Conservation (phyloP, 2,113 vertebrate genomes). For the Carollia perspicillata region DNA sequence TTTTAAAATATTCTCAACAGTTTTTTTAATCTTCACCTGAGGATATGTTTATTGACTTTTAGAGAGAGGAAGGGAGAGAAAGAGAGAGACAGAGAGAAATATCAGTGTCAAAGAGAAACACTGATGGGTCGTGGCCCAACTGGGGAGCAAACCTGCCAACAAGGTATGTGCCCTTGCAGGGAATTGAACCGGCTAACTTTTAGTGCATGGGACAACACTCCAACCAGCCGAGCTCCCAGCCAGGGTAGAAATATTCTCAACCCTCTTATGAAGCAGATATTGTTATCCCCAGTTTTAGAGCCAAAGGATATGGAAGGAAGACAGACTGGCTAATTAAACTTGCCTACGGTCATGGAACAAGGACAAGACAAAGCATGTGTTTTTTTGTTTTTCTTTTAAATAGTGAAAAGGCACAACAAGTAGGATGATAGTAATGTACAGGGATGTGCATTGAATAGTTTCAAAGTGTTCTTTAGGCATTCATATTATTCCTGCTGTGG, state of each 20-base stretch:
- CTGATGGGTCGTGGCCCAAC: no score
- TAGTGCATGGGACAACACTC: no score
- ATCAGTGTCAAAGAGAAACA: no score
- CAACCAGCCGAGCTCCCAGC: no score
- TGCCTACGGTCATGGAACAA: not conserved
- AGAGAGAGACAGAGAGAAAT: no score
- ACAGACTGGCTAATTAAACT: not conserved
- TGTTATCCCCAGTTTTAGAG: not conserved
- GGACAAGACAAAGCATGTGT: not conserved
- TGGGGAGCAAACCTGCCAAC: no score
- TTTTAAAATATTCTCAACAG: constrained; percentile 17
- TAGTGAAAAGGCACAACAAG: not conserved
- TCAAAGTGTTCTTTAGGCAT: not conserved
- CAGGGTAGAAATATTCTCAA: not conserved
- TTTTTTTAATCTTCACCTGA: not conserved
- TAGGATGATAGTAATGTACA: not conserved
- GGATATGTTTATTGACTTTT: no score
- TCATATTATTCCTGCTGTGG: not conserved
- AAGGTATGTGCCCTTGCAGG: no score
- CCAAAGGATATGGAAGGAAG: not conserved
- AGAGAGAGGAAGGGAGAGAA: no score
- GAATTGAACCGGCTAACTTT: no score
- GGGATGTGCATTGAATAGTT: not conserved
- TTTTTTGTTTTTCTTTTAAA: not conserved
- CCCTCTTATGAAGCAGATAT: not conserved